A percentile compares a stretch with the other conserved stretches of the same genome.
These are phyloP conservation scores for Hymenopus coronatus DNA, from an alignment of 2,888 invertebrate species.

Conservation along the genomic window DNA sequence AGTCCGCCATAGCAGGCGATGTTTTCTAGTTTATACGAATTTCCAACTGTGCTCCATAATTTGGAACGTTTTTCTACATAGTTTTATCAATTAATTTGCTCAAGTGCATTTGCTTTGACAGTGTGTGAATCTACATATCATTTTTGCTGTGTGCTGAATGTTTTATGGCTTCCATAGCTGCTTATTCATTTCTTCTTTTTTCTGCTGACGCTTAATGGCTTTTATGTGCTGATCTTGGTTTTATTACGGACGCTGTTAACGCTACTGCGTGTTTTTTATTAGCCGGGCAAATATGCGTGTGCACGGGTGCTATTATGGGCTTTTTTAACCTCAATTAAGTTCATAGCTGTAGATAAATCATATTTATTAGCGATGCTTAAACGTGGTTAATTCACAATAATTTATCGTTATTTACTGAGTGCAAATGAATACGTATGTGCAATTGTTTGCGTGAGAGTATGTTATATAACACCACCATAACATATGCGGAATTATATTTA, in stretches of 20 bases:
- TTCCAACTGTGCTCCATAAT: conserved; percentile 2
- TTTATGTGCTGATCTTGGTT: neutral
- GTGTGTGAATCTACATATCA: neutral
- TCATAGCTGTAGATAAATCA: neutral
- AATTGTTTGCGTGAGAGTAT: neutral
- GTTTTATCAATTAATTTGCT: neutral
- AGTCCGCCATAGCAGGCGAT: conserved; percentile 10
- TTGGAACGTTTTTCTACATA: neutral
- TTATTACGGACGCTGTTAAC: neutral
- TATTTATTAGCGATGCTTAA: neutral
- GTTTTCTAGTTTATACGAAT: conserved; percentile 4
- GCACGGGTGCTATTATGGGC: neutral
- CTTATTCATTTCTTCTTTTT: conserved; percentile 13
- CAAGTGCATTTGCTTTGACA: neutral
- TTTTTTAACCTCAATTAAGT: neutral
- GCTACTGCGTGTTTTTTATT: neutral
- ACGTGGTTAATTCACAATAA: neutral
- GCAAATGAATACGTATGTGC: neutral
- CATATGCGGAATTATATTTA: neutral
- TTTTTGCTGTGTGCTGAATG: conserved; percentile 11
- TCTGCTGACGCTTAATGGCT: conserved; percentile 19
- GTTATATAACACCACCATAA: neutral
- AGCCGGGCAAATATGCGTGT: neutral
- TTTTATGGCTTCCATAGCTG: neutral
- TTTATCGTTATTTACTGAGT: neutral